Conservation (phyloP, 1,140 invertebrate genomes). For the Sitobion miscanthi region DNA sequence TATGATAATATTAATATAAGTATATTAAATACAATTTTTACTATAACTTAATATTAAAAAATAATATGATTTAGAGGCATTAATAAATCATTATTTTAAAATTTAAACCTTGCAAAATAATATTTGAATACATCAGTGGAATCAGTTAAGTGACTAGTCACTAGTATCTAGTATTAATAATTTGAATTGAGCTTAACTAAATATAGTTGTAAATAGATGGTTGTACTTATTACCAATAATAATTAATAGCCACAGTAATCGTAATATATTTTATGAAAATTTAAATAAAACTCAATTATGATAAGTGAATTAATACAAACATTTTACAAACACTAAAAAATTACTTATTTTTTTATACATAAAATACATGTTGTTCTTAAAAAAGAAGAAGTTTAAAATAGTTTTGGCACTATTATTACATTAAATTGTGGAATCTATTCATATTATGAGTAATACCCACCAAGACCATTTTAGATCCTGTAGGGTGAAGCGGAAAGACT, state of each 20-base stretch:
- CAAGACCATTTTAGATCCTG: slow-evolving; percentile 32
- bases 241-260: not conserved
- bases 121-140: not conserved
- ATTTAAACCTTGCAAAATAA: not conserved
- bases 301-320: not conserved
- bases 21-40: not conserved
- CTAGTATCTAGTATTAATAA: not conserved
- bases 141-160: not conserved
- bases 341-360: not conserved
- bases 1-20: not conserved
- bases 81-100: not conserved
- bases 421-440: slow-evolving; percentile 37
- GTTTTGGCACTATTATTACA: slow-evolving; percentile 45
- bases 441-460: not conserved
- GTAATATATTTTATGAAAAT: not conserved
- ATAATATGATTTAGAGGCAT: not conserved
- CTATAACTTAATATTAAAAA: not conserved
- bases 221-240: not conserved
- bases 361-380: slow-evolving; percentile 13
- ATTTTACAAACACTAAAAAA: not conserved
- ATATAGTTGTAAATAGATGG: not conserved
- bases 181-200: not conserved
- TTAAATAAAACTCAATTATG: not conserved
- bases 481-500: not conserved
- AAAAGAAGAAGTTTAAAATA: slow-evolving; percentile 40